Conservation (phyloP, 2,113 vertebrate genomes). For the Pygoscelis antarcticus region DNA sequence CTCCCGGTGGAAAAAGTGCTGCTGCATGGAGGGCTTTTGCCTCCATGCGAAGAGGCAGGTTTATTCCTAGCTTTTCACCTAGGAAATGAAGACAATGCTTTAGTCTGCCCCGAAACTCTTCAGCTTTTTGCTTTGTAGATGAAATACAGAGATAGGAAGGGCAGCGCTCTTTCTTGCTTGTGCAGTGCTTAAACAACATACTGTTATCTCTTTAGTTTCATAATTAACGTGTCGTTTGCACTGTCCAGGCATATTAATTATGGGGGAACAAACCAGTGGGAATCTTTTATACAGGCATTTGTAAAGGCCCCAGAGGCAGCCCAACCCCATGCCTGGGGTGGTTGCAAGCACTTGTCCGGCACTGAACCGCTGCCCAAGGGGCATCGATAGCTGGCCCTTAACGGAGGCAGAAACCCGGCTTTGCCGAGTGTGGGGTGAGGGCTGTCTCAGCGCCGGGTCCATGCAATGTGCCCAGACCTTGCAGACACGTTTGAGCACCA, state of each 20-base stretch:
- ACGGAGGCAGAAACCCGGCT: rapidly evolving
- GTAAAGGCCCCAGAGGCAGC: not conserved
- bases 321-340: not conserved
- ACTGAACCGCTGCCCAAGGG: not conserved
- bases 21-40: not conserved
- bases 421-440: not conserved
- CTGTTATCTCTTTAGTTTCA: not conserved
- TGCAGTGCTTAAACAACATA: not conserved
- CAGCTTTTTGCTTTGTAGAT: not conserved
- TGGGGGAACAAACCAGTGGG: not conserved
- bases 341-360: not conserved
- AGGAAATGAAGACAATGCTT: not conserved
- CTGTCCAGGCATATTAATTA: not conserved
- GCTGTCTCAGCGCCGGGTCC: not conserved
- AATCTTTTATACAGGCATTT: not conserved
- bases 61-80: not conserved
- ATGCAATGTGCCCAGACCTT: not conserved
- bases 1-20: not conserved
- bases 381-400: not conserved
- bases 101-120: not conserved
- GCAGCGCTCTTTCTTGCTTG: not conserved
- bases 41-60: no score
- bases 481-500: rapidly evolving
- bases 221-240: not conserved
- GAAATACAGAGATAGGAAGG: not conserved